Evolutionary conservation across 2,113 vertebrate species (phyloP).

Genomic region (Mastomys natalensis): DNA sequence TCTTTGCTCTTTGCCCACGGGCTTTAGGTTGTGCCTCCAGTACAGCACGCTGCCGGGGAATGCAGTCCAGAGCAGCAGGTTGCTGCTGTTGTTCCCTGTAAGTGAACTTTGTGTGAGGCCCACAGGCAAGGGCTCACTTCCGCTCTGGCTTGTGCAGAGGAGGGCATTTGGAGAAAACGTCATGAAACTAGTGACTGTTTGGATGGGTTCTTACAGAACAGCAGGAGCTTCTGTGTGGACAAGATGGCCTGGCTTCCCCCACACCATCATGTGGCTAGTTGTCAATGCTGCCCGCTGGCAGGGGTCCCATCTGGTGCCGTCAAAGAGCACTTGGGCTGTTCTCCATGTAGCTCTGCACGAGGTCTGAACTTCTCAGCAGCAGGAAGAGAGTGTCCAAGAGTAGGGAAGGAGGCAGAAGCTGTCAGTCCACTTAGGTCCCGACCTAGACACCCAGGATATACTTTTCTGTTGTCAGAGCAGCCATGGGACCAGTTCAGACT

Average conservation of each 20-base stretch:
- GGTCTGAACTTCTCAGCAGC: not conserved
- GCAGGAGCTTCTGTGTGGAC: not conserved
- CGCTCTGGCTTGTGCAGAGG: not conserved
- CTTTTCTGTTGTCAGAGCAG: not conserved
- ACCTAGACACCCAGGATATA: not conserved
- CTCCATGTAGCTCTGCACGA: not conserved
- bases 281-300: not conserved
- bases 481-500: not conserved
- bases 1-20: not conserved
- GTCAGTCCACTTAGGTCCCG: not conserved
- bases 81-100: not conserved
- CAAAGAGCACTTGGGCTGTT: not conserved
- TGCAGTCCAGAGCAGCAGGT: too few species aligned
- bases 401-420: not conserved
- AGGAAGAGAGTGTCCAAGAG: not conserved
- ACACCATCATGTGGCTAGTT: not conserved
- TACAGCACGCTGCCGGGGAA: fast-evolving
- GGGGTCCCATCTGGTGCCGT: not conserved
- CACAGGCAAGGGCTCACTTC: not conserved
- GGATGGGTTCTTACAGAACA: not conserved
- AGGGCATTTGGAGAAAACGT: not conserved
- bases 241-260: not conserved
- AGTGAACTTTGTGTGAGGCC: not conserved
- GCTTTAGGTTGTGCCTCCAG: not conserved
- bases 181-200: not conserved